phyloP scores from a whole-genome alignment of 2,113 vertebrate genomes.

The Pedionomus torquatus region DNA sequence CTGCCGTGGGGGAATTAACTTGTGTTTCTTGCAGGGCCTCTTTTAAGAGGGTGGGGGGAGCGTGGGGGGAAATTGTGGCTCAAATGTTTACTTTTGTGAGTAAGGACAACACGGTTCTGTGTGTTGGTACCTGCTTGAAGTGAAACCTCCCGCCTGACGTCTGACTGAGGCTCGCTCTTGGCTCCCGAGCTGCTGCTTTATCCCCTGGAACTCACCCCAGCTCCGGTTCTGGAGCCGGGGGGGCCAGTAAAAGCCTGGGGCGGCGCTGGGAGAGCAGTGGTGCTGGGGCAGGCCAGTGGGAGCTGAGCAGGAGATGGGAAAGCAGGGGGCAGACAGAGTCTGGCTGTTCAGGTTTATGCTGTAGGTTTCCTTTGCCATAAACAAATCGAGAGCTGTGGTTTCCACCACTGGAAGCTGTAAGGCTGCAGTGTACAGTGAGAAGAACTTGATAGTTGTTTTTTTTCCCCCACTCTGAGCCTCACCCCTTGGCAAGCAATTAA shows the following conservation, averaged over 20 bases:
- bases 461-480: not conserved
- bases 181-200: not conserved
- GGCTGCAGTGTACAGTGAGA: not conserved
- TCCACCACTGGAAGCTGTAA: not conserved
- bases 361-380: not conserved
- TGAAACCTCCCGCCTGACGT: not conserved
- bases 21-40: not conserved
- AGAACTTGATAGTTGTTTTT: no score
- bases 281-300: not conserved
- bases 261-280: not conserved
- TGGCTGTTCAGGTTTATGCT: not conserved
- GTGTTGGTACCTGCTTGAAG: not conserved
- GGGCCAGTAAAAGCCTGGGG: rapidly evolving
- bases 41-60: not conserved
- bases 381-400: not conserved
- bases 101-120: not conserved
- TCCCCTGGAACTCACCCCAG: rapidly evolving
- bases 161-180: not conserved
- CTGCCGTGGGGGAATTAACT: not conserved
- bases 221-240: not conserved
- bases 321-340: not conserved
- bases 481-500: not conserved
- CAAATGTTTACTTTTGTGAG: not conserved
- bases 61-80: not conserved
- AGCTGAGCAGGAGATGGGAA: not conserved